A percentile compares a stretch with the other conserved stretches of the same genome.
These are phyloP conservation scores for Rhingia campestris DNA, from an alignment of 2,888 invertebrate genomes.

Conservation along the genomic window DNA sequence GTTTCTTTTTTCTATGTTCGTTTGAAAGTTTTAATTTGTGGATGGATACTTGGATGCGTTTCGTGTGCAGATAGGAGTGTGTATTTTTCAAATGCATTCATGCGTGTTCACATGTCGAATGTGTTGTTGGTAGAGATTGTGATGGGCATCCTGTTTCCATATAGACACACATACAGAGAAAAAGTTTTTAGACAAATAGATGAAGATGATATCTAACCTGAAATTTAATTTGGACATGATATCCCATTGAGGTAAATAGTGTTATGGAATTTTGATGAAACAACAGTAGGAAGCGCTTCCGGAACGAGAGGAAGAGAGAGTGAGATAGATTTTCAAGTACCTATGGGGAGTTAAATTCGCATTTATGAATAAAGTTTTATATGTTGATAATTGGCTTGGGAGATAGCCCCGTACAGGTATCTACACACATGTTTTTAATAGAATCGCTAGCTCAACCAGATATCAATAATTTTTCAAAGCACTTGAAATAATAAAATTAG, in stretches of 20 bases:
- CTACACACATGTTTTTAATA: too few relatives aligned
- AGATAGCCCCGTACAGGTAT: too few relatives aligned
- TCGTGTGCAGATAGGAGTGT: conserved; percentile 21
- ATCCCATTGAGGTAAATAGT: conserved; percentile 62
- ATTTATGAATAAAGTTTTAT: too few relatives aligned
- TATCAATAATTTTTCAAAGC: too few relatives aligned
- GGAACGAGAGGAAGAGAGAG: too few relatives aligned
- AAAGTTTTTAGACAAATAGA: conserved; percentile 26
- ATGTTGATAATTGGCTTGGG: too few relatives aligned
- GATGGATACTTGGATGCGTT: conserved; percentile 40
- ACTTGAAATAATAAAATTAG: too few relatives aligned
- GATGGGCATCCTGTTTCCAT: conserved; percentile 49
- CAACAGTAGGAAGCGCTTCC: neutral
- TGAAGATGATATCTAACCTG: conserved; percentile 57
- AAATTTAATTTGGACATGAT: conserved; percentile 64
- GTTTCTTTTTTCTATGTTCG: conserved; percentile 4
- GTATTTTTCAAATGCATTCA: conserved; percentile 63
- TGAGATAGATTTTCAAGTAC: too few relatives aligned
- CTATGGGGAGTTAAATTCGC: too few relatives aligned
- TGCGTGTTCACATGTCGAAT: conserved; percentile 66
- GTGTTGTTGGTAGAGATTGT: conserved; percentile 23
- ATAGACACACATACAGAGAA: conserved; percentile 6
- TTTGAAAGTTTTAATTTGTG: conserved; percentile 38
- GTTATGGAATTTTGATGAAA: conserved; percentile 58
- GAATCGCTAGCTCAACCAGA: too few relatives aligned